Evolutionary conservation across 2,797 vertebrate genomes (phyloP), one percentile per base, ranked within the genome.

Genomic region (Anolis apletophallus): DNA sequence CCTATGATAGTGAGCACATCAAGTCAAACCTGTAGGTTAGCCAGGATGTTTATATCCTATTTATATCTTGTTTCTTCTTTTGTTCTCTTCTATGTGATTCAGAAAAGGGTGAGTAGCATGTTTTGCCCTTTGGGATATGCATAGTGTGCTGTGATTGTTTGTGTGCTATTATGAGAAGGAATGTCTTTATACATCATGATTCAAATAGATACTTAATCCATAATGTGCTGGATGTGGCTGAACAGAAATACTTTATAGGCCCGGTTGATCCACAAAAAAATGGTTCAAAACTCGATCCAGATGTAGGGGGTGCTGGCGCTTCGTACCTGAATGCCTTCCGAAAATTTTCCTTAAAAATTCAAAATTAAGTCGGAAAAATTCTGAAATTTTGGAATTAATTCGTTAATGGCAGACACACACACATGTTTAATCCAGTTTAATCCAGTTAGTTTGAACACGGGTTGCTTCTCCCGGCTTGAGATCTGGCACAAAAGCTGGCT

Each of bases 21-120:
- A 85, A 81, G 52, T 67, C 52, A 75, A 40, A 34, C 52, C 84
- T 0, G 0, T 0, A 13, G 55, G 87, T 3, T 77, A 76, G 80
- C 16, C 1, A 71, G 32, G 69, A 87, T 19, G 71, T 55, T 52
- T 64, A 74, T 52, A 26, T 7, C 14, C 14, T 0, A 0, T 87
- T 95, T 10, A 94, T 80, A 89, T 55, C 54, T 68, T 74, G 29
- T 36, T 79, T 74, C 93, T 68, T 93, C 85, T 93, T 90, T 74
- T 93, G 73, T 86, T 89, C 46, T 84, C 86, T 86, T 29, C 75
- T 0, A 40, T 69, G 40, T 0, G 88, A 80, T 89, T 86, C 93
- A 95, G 95, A 71, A 95, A 95, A 92, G 94, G 95, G 95, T 95
- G 83, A 95, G 95, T 95, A 85, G 36, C 68, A 77, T 29, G 0